These are phyloP conservation scores for Drosophila nikananu DNA, from an alignment of 1,140 invertebrate genomes.

Conservation along the genomic window DNA sequence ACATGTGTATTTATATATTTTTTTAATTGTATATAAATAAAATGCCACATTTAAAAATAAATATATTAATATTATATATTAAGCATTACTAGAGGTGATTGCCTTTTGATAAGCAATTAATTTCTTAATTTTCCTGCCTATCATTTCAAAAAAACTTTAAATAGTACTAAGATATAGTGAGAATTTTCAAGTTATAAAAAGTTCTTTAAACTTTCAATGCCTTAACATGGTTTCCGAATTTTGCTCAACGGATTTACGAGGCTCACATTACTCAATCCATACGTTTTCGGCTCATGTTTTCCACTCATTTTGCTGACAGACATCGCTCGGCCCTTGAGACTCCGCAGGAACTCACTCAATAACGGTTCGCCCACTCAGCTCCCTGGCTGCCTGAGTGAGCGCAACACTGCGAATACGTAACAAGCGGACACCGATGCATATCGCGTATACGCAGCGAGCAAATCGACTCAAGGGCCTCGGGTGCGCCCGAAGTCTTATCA, in stretches of 20 bases:
- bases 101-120: no score
- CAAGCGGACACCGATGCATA: slow-evolving; percentile 9
- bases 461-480: slow-evolving; percentile 28
- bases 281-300: not conserved
- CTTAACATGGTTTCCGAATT: not conserved
- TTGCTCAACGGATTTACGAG: slow-evolving; percentile 3
- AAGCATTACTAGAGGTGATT: no score
- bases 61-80: no score
- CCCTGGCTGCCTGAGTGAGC: slow-evolving; percentile 25
- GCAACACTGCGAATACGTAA: slow-evolving; percentile 25
- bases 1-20: no score
- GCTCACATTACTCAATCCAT: slow-evolving; percentile 12
- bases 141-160: no score
- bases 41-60: no score
- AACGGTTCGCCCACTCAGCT: slow-evolving; percentile 6
- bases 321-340: not conserved
- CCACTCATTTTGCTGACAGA: slow-evolving; percentile 32
- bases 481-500: slow-evolving; percentile 66
- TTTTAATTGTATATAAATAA: no score
- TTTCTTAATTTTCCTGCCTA: no score
- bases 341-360: slow-evolving; percentile 24
- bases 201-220: not conserved
- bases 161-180: no score
- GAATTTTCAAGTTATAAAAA: no score
- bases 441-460: slow-evolving; percentile 24